These are phyloP conservation scores for Callinectes sapidus DNA, from an alignment of 2,888 invertebrate genomes.

Conservation along the genomic window DNA sequence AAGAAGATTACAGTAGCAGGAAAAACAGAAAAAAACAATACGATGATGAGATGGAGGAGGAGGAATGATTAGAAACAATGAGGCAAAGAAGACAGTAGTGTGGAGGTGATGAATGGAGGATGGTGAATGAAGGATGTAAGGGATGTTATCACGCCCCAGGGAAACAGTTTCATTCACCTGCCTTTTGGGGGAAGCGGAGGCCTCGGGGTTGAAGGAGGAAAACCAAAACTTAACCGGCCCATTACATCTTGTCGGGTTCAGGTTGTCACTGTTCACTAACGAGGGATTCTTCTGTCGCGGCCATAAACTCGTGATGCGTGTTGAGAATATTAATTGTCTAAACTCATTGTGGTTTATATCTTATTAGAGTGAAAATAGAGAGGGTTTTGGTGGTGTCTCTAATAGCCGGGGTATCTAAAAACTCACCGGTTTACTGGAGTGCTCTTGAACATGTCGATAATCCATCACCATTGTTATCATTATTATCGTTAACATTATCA, in stretches of 20 bases:
- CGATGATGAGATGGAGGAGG: no score
- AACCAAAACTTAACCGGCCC: not conserved
- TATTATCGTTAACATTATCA: no score
- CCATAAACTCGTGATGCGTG: not conserved
- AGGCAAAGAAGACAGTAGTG: not conserved
- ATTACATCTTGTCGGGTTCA: not conserved
- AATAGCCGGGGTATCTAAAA: no score
- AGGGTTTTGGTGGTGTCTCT: not conserved
- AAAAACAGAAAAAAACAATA: no score
- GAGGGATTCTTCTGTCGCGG: not conserved
- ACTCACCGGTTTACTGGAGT: not conserved
- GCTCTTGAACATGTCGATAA: not conserved
- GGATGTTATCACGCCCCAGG: not conserved
- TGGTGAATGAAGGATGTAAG: not conserved
- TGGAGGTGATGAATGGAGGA: not conserved
- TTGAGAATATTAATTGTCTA: not conserved
- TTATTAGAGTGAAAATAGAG: not conserved
- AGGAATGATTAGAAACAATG: no score
- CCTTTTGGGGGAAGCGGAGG: not conserved
- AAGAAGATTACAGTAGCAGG: no score
- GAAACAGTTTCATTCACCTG: not conserved
- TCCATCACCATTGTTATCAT: not conserved
- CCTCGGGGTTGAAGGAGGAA: not conserved
- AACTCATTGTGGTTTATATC: not conserved
- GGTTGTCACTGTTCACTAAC: conserved; percentile 5